Evolutionary conservation across 2,888 invertebrate species (phyloP).

Genomic region (Pseudeuparius sepicola): DNA sequence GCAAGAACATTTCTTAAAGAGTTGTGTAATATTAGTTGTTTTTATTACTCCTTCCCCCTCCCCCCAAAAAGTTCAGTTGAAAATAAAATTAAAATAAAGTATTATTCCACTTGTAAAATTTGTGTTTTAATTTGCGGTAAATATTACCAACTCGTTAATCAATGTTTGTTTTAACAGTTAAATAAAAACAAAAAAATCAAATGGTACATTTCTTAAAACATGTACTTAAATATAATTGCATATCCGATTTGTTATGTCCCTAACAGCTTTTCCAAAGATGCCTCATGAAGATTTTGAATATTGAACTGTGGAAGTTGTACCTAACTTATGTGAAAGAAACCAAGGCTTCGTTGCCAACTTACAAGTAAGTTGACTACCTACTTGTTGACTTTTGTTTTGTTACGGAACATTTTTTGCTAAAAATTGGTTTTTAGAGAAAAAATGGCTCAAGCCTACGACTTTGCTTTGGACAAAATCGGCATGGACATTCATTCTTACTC

Average conservation of each 20-base stretch:
- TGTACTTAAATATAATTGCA: too few relatives aligned
- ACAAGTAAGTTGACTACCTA: slow-evolving; percentile 62
- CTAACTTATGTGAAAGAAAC: slow-evolving; percentile 97
- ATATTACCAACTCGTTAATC: slow-evolving; percentile 29
- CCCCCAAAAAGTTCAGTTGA: slow-evolving; percentile 11
- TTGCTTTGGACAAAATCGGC: slow-evolving; percentile 97
- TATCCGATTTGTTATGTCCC: too few relatives aligned
- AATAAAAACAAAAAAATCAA: too few relatives aligned
- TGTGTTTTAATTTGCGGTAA: slow-evolving; percentile 26
- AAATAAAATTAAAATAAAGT: slow-evolving; percentile 21
- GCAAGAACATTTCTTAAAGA: slow-evolving; percentile 30
- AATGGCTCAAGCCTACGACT: slow-evolving; percentile 99
- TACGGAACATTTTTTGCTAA: not conserved
- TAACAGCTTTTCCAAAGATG: slow-evolving; percentile 91
- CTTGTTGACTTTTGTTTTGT: not conserved
- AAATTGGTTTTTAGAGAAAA: slow-evolving; percentile 70
- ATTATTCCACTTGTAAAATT: slow-evolving; percentile 10
- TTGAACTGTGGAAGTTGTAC: slow-evolving; percentile 97
- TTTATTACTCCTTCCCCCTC: slow-evolving; percentile 20
- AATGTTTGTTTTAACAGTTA: too few relatives aligned
- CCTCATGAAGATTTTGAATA: slow-evolving; percentile 96
- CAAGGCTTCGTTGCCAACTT: slow-evolving; percentile 82
- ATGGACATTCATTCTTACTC: slow-evolving; percentile 95
- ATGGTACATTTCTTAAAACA: too few relatives aligned
- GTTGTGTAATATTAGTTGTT: slow-evolving; percentile 24